Percentiles rank a stretch among this genome's conserved stretches.
Evolutionary conservation across 2,888 invertebrate genomes (phyloP).

Genomic region (Parascotia fuliginaria): DNA sequence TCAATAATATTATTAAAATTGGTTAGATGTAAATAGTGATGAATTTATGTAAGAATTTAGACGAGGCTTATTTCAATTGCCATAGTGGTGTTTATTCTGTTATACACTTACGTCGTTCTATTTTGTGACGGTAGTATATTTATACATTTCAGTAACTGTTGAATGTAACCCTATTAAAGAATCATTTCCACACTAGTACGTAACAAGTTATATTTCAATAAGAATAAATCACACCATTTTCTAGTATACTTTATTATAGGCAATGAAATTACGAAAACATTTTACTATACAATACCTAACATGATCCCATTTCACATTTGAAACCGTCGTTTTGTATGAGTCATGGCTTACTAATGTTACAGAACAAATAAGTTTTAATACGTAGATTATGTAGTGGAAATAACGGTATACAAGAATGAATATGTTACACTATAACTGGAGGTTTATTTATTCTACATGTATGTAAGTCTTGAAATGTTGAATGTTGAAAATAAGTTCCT

Average conservation of each 20-base stretch:
- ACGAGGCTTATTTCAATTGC: too few relatives aligned
- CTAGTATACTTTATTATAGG: slow-evolving; percentile 13
- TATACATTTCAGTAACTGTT: too few relatives aligned
- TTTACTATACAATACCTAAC: too few relatives aligned
- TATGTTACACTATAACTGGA: neutral
- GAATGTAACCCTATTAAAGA: too few relatives aligned
- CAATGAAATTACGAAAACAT: slow-evolving; percentile 21
- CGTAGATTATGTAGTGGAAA: neutral
- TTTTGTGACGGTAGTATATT: too few relatives aligned
- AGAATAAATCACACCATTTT: neutral
- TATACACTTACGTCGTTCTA: too few relatives aligned
- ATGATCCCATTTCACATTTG: slow-evolving; percentile 8
- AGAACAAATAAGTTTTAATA: neutral
- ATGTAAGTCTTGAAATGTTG: neutral
- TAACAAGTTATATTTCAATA: neutral
- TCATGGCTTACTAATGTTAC: neutral
- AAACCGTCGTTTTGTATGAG: neutral
- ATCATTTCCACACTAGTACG: neutral
- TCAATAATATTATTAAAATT: too few relatives aligned
- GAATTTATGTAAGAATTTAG: too few relatives aligned
- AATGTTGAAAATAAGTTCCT: too few relatives aligned
- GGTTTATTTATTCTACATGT: neutral
- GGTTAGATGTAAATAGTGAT: too few relatives aligned
- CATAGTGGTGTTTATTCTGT: too few relatives aligned
- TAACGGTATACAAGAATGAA: neutral